phyloP scores from a whole-genome alignment of 2,888 invertebrate species.

The Trissolcus brochymenae region DNA sequence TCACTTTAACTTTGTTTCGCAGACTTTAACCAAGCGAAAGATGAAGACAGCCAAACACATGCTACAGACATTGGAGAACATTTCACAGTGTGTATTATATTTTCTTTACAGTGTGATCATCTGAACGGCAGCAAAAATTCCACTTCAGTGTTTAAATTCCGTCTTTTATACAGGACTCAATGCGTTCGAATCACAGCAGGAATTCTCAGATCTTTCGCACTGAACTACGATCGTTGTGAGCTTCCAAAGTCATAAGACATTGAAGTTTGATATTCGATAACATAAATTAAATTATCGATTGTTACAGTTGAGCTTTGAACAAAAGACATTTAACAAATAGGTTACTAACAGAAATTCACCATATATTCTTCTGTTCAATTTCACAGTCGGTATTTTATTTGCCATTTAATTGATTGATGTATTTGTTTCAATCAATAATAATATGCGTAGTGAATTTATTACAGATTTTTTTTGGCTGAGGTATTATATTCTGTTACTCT shows the following conservation, averaged over 20 bases:
- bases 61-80: conserved; percentile 20
- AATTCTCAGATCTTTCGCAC: conserved; percentile 22
- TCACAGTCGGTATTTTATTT: no score
- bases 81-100: conserved; percentile 45
- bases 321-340: no score
- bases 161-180: conserved; percentile 39
- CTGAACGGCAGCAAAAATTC: conserved; percentile 36
- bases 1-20: conserved; percentile 33
- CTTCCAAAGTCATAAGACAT: conserved; percentile 19
- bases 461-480: no score
- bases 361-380: no score
- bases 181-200: conserved; percentile 18
- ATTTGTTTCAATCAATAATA: no score
- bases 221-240: conserved; percentile 13
- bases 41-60: conserved; percentile 31
- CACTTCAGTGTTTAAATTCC: conserved; percentile 33
- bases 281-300: conserved; percentile 11
- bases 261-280: conserved; percentile 4
- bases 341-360: no score
- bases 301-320: no score
- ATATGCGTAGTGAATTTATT: no score
- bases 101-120: conserved; percentile 43
- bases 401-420: no score
- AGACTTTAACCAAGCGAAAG: conserved; percentile 30
- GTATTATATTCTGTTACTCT: no score